Conservation (phyloP, 23 tunicate genomes). For the Halocynthia roretzi region DNA sequence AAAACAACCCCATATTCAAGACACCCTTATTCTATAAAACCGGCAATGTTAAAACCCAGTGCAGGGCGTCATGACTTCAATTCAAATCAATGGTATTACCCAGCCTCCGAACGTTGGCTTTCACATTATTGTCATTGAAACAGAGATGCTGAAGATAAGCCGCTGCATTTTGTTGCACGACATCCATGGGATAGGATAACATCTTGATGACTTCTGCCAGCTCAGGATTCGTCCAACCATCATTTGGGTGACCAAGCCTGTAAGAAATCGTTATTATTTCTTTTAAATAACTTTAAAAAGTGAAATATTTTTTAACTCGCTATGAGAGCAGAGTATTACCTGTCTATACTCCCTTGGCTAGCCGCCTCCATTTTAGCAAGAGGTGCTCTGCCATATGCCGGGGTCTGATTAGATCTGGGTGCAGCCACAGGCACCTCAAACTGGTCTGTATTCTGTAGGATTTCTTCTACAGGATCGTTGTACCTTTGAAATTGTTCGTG, state of each 20-base stretch:
- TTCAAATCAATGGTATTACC: constrained; percentile 19
- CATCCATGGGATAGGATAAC: constrained; percentile 75
- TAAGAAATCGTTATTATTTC: background rate
- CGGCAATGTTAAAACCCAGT: no score
- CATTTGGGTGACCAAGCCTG: constrained; percentile 37
- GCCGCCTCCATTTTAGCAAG: constrained; percentile 75
- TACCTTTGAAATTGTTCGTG: constrained; percentile 1
- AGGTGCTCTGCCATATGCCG: constrained; percentile 51
- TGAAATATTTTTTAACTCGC: no score
- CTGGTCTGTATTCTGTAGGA: background rate
- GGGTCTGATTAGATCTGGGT: constrained; percentile 17
- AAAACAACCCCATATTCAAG: no score
- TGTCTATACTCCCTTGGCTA: constrained; percentile 78
- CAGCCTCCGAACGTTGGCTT: constrained; percentile 55
- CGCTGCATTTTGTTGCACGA: constrained; percentile 95
- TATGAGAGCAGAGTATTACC: constrained; percentile 26
- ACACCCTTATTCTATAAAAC: no score
- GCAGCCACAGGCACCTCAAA: constrained; percentile 59
- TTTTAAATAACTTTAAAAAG: no score
- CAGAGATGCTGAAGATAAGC: constrained; percentile 90
- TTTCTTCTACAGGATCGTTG: constrained; percentile 1
- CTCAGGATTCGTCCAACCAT: constrained; percentile 62
- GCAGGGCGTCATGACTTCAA: no score
- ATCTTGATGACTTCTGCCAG: constrained; percentile 78
- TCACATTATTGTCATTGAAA: constrained; percentile 69